Conservation (phyloP, 2,797 vertebrate genomes). For the Galagoides demidoff region DNA sequence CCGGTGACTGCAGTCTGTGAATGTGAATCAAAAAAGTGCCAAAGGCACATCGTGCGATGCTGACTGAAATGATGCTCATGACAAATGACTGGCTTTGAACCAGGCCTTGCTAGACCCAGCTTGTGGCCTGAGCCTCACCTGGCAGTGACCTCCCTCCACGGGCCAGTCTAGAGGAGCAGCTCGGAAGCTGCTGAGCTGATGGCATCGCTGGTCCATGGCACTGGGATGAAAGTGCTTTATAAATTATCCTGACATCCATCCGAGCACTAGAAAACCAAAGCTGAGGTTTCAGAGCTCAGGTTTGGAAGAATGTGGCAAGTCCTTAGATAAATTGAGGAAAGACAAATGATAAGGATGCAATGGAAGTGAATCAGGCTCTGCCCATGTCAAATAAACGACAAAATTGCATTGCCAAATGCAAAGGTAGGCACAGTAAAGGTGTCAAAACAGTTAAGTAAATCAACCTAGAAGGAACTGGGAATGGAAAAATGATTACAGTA, state of each 20-base stretch:
- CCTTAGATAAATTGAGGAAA: background rate
- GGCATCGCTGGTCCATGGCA: constrained; percentile 7
- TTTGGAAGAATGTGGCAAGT: constrained; percentile 33
- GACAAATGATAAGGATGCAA: background rate
- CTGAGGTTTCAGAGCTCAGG: background rate
- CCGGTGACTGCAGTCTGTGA: constrained; percentile 57
- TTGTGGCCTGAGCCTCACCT: background rate
- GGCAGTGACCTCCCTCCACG: constrained; percentile 18
- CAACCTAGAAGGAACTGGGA: constrained; percentile 73
- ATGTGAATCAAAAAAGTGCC: constrained; percentile 77
- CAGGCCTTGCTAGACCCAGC: background rate
- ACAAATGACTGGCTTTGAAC: constrained; percentile 60
- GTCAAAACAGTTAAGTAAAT: constrained; percentile 67
- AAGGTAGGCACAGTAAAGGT: constrained; percentile 52
- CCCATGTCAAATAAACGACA: background rate
- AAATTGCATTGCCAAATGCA: constrained; percentile 27
- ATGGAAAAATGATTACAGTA: constrained; percentile 82
- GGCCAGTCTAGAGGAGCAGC: constrained; percentile 21
- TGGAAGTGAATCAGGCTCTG: background rate
- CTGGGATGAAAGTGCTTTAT: constrained; percentile 19
- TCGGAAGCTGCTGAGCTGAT: constrained; percentile 48
- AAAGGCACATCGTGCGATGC: constrained; percentile 1
- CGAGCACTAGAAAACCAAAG: constrained; percentile 59
- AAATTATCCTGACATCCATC: constrained; percentile 51
- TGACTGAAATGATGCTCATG: constrained; percentile 35